These are phyloP conservation scores for Pteronura brasiliensis DNA, from an alignment of 2,113 vertebrate genomes.

Conservation along the genomic window DNA sequence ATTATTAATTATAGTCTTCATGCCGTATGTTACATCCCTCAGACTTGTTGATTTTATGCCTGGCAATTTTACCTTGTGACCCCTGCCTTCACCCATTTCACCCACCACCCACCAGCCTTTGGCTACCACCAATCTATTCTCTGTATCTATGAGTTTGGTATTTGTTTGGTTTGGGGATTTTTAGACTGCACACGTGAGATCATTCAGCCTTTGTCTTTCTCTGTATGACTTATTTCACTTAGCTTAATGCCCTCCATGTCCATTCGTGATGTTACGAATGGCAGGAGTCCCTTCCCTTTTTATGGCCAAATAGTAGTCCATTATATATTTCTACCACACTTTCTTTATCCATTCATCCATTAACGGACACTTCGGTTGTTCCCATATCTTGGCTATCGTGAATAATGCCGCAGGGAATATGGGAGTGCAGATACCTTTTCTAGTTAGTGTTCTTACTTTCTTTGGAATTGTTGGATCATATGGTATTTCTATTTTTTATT, in stretches of 20 bases:
- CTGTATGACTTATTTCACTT: not conserved
- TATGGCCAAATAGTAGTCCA: not conserved
- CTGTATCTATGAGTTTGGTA: not conserved
- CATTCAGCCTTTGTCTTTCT: not conserved
- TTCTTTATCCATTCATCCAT: not conserved
- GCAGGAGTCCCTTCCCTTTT: not conserved
- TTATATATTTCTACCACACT: not conserved
- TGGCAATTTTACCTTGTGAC: not conserved
- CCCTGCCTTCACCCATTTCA: not conserved
- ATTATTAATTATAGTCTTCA: not conserved
- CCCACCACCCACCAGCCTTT: not conserved
- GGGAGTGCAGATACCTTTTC: not conserved
- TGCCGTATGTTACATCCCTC: not conserved
- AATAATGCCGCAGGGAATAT: not conserved
- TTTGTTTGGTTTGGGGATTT: not conserved
- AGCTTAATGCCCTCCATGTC: not conserved
- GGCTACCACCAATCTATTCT: not conserved
- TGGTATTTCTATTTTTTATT: not conserved
- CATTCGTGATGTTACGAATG: not conserved
- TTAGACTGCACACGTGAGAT: not conserved
- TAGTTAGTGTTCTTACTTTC: not conserved
- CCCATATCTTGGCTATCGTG: not conserved
- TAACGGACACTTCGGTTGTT: not conserved
- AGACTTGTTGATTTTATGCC: not conserved
- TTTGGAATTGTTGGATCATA: not conserved